Evolutionary conservation across 2,888 invertebrate genomes (phyloP).

Genomic region (Callyntrura sp.): DNA sequence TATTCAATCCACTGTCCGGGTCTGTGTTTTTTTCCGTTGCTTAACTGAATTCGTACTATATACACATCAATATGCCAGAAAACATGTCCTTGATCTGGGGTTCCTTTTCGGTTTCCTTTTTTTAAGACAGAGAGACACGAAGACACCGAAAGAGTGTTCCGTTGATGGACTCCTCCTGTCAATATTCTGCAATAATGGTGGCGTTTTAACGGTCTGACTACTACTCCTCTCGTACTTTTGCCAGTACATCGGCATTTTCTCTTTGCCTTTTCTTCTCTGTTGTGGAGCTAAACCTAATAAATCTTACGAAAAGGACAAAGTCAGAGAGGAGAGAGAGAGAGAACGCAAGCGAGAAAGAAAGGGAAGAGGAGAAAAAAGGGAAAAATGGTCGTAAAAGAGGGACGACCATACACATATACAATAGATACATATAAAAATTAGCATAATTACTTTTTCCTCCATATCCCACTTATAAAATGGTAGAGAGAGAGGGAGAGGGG

Average conservation of each 20-base stretch:
- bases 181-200: constrained; percentile 12
- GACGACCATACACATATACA: constrained; percentile 20
- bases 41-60: background rate
- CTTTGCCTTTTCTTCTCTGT: background rate
- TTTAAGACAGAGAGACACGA: background rate
- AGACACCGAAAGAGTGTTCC: background rate
- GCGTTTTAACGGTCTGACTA: background rate
- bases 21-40: background rate
- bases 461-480: background rate
- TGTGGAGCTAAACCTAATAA: background rate
- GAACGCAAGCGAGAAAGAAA: background rate
- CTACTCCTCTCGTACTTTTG: background rate
- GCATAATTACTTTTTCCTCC: constrained; percentile 66
- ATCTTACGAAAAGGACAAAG: too few relatives aligned
- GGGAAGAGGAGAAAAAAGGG: constrained; percentile 10
- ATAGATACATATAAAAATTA: constrained; percentile 44
- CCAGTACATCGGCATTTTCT: background rate
- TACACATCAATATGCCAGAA: too few relatives aligned
- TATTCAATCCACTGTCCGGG: background rate
- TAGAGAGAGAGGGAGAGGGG: background rate
- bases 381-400: constrained; percentile 51
- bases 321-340: background rate
- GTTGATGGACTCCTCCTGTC: background rate
- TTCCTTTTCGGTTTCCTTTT: background rate
- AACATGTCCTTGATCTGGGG: constrained; percentile 22